Evolutionary conservation across 30 jellyfish, hydroid and myxozoan genomes (phyloP).

Genomic region (Aurelia aurita complex sp. Pacific): DNA sequence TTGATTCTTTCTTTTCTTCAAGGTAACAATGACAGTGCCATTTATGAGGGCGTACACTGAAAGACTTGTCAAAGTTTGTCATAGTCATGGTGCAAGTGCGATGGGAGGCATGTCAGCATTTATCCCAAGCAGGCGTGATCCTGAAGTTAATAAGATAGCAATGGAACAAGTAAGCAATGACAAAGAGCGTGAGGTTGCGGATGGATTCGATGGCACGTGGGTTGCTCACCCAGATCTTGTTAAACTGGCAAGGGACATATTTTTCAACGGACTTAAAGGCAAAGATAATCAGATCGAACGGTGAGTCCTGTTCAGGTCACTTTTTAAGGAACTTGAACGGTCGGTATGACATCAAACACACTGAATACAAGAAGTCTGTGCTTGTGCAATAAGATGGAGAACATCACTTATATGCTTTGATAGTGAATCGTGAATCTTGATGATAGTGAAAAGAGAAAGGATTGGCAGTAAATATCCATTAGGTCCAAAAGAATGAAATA

Average conservation of each 20-base stretch:
- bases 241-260: slow-evolving; percentile 79
- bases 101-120: slow-evolving; percentile 99
- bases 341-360: too few species aligned
- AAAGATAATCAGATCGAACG: slow-evolving; percentile 72
- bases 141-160: slow-evolving; percentile 83
- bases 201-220: slow-evolving; percentile 97
- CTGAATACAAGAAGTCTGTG: too few species aligned
- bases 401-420: too few species aligned
- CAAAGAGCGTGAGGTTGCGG: slow-evolving; percentile 88
- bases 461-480: too few species aligned
- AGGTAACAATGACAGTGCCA: slow-evolving; percentile 95
- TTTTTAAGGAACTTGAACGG: too few species aligned
- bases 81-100: slow-evolving; percentile 94
- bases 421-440: too few species aligned
- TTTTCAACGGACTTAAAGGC: slow-evolving; percentile 66
- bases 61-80: slow-evolving; percentile 87
- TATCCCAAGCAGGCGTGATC: slow-evolving; percentile 94
- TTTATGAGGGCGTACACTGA: slow-evolving; percentile 89
- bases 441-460: too few species aligned
- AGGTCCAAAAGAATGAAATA: too few species aligned
- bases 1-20: neutral
- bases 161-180: slow-evolving; percentile 83
- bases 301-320: slow-evolving; percentile 24
- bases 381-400: too few species aligned
- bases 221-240: slow-evolving; percentile 96